These are phyloP conservation scores for Promerops cafer DNA, from an alignment of 2,113 vertebrate genomes.

Conservation along the genomic window DNA sequence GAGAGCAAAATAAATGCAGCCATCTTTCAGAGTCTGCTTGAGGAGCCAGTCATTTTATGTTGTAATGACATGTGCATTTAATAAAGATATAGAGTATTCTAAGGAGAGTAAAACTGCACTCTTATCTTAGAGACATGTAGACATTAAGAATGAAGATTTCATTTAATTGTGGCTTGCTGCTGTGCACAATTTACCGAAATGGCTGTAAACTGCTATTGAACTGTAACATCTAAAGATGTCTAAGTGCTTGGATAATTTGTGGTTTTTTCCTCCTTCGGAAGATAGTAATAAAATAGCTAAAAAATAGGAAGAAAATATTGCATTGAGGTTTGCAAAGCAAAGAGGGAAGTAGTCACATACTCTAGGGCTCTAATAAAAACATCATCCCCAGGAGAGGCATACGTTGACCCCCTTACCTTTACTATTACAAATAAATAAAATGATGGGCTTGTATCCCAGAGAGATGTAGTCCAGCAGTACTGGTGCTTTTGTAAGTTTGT, in stretches of 20 bases:
- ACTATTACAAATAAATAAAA: neutral
- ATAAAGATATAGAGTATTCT: slow-evolving; percentile 39
- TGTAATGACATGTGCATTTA: slow-evolving; percentile 49
- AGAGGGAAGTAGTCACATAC: neutral
- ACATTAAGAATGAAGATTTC: slow-evolving; percentile 50
- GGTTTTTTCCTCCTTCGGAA: neutral
- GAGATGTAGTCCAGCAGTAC: neutral
- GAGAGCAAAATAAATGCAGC: neutral
- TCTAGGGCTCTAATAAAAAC: neutral
- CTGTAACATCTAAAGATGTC: slow-evolving; percentile 58
- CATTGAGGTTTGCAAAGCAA: neutral
- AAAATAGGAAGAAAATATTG: neutral
- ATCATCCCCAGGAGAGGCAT: neutral
- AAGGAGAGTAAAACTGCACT: slow-evolving; percentile 33
- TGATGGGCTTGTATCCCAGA: neutral
- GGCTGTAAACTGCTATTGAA: slow-evolving; percentile 61
- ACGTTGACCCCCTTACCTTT: neutral
- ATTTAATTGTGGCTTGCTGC: slow-evolving; percentile 61
- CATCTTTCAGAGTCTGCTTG: slow-evolving; percentile 21
- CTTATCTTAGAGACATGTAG: slow-evolving; percentile 1
- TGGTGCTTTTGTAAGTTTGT: neutral
- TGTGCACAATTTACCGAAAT: slow-evolving; percentile 65
- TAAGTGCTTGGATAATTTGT: slow-evolving; percentile 61
- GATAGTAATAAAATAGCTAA: slow-evolving; percentile 16
- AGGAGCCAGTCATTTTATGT: neutral